Evolutionary conservation across 2,888 invertebrate species (phyloP), one percentile per base, ranked within the genome.

Genomic region (Cheiracanthium punctorium): DNA sequence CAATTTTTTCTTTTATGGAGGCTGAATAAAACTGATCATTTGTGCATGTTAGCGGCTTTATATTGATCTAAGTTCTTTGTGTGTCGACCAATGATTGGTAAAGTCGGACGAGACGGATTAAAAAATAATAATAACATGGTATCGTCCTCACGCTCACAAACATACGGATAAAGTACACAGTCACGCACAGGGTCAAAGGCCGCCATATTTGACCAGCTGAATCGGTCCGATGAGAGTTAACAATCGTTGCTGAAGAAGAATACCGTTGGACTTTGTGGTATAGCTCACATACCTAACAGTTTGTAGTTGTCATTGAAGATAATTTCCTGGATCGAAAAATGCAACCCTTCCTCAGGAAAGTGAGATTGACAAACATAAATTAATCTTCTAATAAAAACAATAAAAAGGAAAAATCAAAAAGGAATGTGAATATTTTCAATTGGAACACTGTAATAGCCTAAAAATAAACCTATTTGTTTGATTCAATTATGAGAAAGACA

Each of bases 11-110:
- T 72, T 72, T 67, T 29, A 32, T 43, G 52, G 43, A 73, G 75
- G 85, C 74, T 73, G 84, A 84, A 41, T 33, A 80, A 82, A 75
- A 85, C 84, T 69, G 70, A 65, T 85, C 79, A 74, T 64, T 82
- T 85, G 85, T 85, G 85, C 85, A 80, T 85, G 43, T 75, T 80
- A 85, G 85, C 85, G 85, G 85, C 85, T 85, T 74, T 85, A 52
- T 84, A 85, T 85, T 85, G 85, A 85, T 85, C 85, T 69, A 71
- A 80, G 85, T 85, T 70, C 80, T 80, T 58, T 70, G 80, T 48
- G 80, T 80, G 48, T 73, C 69, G 84, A 84, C 84, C 79, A 84
- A 84, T 76, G 80, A 80, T n/a, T 80, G 80, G 73, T 37, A 37
- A 37, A 32, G 37, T 69, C 58, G 77, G 77, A 77, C 76, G 52